These are phyloP conservation scores for Pogonophryne albipinna DNA, from an alignment of 2,797 vertebrate species.

Conservation along the genomic window DNA sequence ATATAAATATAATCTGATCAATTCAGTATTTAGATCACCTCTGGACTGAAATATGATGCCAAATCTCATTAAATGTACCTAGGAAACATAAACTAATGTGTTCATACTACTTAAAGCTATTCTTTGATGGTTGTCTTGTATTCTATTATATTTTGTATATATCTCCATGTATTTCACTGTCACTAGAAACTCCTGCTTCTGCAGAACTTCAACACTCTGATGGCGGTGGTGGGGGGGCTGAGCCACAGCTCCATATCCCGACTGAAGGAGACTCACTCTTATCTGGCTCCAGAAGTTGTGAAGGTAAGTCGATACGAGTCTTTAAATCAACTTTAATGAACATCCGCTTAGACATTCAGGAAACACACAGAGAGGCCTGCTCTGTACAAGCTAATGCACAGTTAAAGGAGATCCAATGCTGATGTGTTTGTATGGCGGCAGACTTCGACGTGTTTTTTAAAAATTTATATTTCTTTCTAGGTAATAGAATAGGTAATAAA, in stretches of 20 bases:
- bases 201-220: slow-evolving; percentile 97
- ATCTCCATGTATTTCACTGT: neutral
- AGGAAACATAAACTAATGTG: too few species aligned
- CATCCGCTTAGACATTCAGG: neutral
- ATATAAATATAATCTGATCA: too few species aligned
- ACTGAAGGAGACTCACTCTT: slow-evolving; percentile 95
- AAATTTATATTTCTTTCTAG: neutral
- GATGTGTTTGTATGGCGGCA: neutral
- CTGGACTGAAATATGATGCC: too few species aligned
- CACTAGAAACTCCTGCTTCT: slow-evolving; percentile 93
- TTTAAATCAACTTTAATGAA: neutral
- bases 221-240: slow-evolving; percentile 96
- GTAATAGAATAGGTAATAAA: neutral
- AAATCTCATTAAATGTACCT: too few species aligned
- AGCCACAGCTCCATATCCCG: slow-evolving; percentile 98
- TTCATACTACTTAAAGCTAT: too few species aligned
- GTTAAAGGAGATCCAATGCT: neutral
- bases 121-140: too few species aligned
- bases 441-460: neutral
- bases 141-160: too few species aligned
- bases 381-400: neutral
- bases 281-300: slow-evolving; percentile 92
- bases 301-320: slow-evolving; percentile 83
- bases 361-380: neutral
- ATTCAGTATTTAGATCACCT: too few species aligned